Evolutionary conservation across 2,113 vertebrate genomes (phyloP).

Genomic region (Tachysurus vachellii): DNA sequence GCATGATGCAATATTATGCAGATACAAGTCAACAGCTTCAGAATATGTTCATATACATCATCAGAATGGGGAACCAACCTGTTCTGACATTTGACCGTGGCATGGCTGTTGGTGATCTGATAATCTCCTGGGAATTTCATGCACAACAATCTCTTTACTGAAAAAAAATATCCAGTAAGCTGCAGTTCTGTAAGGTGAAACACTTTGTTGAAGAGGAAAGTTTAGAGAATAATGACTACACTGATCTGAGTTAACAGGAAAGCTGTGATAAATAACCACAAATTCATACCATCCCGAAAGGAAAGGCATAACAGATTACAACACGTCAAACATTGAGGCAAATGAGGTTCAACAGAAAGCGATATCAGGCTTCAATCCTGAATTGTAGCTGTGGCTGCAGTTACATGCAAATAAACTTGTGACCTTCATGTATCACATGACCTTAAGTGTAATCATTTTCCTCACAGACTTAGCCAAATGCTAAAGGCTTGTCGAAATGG

Average conservation of each 20-base stretch:
- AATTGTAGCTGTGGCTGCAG: constrained; percentile 18
- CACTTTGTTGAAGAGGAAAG: background rate
- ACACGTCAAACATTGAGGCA: background rate
- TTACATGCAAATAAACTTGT: constrained; percentile 36
- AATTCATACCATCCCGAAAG: background rate
- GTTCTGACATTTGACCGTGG: background rate
- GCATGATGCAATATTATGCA: background rate
- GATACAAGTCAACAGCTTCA: background rate
- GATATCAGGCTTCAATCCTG: background rate
- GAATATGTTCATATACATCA: background rate
- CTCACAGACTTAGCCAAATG: background rate
- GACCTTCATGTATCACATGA: constrained; percentile 11
- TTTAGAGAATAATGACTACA: background rate
- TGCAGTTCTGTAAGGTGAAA: background rate
- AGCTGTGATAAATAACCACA: background rate
- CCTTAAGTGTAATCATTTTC: background rate
- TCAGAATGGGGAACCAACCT: background rate
- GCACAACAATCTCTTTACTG: background rate
- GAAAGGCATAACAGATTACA: background rate
- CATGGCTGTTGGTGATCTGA: background rate
- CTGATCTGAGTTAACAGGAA: background rate
- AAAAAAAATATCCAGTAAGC: background rate
- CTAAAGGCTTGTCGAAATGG: background rate
- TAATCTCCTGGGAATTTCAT: background rate
- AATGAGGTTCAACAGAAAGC: background rate